Conservation (phyloP, 2,888 invertebrate species). For the Xestia c-nigrum region DNA sequence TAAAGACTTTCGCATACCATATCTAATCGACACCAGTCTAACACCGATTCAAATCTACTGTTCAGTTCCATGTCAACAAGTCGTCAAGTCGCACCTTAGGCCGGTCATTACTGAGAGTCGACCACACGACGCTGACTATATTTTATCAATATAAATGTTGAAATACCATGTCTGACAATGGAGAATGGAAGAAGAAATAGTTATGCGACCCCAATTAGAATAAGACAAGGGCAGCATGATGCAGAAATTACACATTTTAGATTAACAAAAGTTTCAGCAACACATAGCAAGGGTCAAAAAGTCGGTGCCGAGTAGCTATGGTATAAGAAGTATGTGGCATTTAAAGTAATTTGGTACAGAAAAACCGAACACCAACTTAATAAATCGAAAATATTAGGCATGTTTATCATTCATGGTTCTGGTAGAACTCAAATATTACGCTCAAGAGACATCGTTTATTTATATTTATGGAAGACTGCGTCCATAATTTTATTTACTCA, state of each 20-base stretch:
- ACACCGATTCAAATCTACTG: background rate
- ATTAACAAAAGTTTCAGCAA: background rate
- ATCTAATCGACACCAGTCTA: constrained; percentile 6
- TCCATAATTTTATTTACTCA: background rate
- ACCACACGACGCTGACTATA: background rate
- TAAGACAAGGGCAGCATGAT: background rate
- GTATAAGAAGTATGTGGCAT: constrained; percentile 8
- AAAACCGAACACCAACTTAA: constrained; percentile 41
- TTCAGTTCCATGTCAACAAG: background rate
- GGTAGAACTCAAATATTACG: background rate
- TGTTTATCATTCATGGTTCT: background rate
- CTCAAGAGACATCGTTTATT: background rate
- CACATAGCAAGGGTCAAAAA: background rate
- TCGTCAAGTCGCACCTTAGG: background rate
- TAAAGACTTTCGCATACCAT: constrained; percentile 22
- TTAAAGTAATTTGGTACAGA: background rate
- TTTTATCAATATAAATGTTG: no score
- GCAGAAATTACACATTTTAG: background rate
- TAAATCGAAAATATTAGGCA: background rate
- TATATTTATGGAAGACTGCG: background rate
- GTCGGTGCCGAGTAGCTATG: background rate
- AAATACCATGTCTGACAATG: no score
- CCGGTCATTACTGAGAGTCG: background rate
- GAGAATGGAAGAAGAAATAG: no score
- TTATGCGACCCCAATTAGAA: no score